Base-by-base conservation (phyloP, 2,888 invertebrate genomes). In the Adelphocoris suturalis region DNA sequence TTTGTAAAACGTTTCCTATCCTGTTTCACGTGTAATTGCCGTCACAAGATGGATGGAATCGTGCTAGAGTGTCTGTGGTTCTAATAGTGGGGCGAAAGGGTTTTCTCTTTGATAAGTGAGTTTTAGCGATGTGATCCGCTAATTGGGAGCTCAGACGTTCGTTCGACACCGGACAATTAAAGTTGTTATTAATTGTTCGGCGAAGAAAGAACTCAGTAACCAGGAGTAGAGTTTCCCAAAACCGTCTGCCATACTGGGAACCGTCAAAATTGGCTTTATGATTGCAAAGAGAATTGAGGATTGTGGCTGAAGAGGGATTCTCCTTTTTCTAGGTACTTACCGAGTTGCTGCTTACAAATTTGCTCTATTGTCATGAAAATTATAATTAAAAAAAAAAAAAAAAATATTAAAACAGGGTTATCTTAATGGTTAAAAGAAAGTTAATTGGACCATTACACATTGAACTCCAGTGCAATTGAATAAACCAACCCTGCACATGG, bases 81-180 rank as follows among this genome's bases (percentile, higher is more conserved):
- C 1, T 52, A 52, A 14, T 52, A 52, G 52, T 52, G 1, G 61
- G 61, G 16, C 19, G 61, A n/a, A 19, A n/a, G 61, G n/a, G 19
- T 61, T 61, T 61, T 61, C 61, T 61, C 61, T 61, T 61, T 61
- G 61, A 19, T 61, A 61, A 61, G 16, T n/a, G 19, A 61, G 16
- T 61, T 61, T 61, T n/a, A n/a, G 61, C 61, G 19, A n/a, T 61
- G 61, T 9, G 61, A 19, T 61, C n/a, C 19, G 61, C 61, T 61
- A n/a, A 61, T 61, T 61, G 19, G 61, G 9, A 9, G 61, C n/a
- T 61, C 61, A 61, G 61, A 19, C 61, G 61, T 61, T 61, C 61
- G 61, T 61, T 61, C 61, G 61, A 61, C 61, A 61, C n/a, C 61
- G 9, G n/a, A 61, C 61, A 61, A 61, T 61, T 61, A 61, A n/a